Evolutionary conservation across 1,140 invertebrate genomes (phyloP).

Genomic region (Drosophila truncata): DNA sequence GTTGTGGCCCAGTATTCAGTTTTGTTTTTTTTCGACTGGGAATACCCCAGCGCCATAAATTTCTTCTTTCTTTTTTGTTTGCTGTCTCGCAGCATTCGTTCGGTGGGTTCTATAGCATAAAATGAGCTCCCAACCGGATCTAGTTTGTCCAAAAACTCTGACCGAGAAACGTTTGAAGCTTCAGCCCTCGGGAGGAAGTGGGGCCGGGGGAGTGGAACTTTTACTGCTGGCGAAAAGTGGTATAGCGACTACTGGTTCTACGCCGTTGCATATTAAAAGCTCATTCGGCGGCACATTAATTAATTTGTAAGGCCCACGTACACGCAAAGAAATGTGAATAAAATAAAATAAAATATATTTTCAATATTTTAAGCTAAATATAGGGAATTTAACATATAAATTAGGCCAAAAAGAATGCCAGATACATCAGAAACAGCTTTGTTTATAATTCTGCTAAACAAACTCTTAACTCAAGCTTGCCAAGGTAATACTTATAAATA

Average conservation of each 20-base stretch:
- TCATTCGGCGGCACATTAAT: conserved; percentile 48
- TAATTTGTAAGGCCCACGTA: conserved; percentile 34
- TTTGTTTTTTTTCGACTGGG: conserved; percentile 48
- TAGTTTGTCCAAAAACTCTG: conserved; percentile 56
- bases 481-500: not conserved
- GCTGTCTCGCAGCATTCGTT: conserved; percentile 39
- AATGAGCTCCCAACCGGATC: conserved; percentile 72
- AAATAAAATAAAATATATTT: not conserved
- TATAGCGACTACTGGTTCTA: conserved; percentile 72
- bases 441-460: not conserved
- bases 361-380: not conserved
- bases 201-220: conserved; percentile 28
- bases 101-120: conserved; percentile 28
- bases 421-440: not conserved
- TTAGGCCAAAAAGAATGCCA: not conserved
- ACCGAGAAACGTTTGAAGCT: conserved; percentile 12
- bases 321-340: conserved; percentile 2
- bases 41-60: conserved; percentile 69
- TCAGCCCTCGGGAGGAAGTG: not conserved
- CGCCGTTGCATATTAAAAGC: conserved; percentile 66
- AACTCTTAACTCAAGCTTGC: not conserved
- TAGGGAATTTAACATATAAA: not conserved
- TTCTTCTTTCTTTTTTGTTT: conserved; percentile 57
- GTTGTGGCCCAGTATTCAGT: conserved; percentile 68
- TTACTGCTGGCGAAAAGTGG: conserved; percentile 47